Base-by-base conservation (phyloP, 2,797 vertebrate species). In the Falco berigora region DNA sequence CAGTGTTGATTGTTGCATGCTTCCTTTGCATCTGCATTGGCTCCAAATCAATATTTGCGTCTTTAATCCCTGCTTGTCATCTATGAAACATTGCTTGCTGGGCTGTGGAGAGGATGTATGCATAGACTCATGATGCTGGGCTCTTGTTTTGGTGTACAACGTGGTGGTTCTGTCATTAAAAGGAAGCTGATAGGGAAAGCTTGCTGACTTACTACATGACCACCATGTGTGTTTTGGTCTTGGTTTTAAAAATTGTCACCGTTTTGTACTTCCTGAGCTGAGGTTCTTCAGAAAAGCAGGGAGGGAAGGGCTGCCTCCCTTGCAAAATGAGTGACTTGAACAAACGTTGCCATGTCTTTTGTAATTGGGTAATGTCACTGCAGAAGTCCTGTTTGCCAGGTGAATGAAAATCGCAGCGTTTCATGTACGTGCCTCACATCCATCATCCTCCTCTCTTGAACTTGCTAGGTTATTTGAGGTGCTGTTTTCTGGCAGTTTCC, bases 31-130 rank as follows among this genome's bases (percentile, higher is more conserved):
- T 95, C 96, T 94, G 89, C 85, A 25, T 84, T 75, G 83, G 94
- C 89, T 94, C 77, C 83, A 50, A 7, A 93, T 97, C 94, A 90
- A 91, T 96, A 95, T 92, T 91, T 94, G 83, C 24, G 7, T 56
- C 87, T 93, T 91, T 96, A 95, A 94, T 95, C 93, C 87, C 49
- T 4, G 24, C 56, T 84, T 38, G 25, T 44, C 14, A 2, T 16
- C 47, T 49, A 2, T 11, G 49, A 52, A 49, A 20, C 4, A 3
- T 24, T 4, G 42, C 71, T 53, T 1, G 14, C 64, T 34, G 28
- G 53, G 63, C 77, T 59, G 68, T 4, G 0, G 44, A 27, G 82
- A 58, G 75, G 93, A 32, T 52, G 52, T 58, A 11, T n/a, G 72
- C 18, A 55, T 21, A 62, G 93, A 34, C 74, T 91, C 66, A 13